Percentiles rank a stretch among this genome's conserved stretches.
Conservation (phyloP, 2,888 invertebrate species). For the Chorisops tibialis region DNA sequence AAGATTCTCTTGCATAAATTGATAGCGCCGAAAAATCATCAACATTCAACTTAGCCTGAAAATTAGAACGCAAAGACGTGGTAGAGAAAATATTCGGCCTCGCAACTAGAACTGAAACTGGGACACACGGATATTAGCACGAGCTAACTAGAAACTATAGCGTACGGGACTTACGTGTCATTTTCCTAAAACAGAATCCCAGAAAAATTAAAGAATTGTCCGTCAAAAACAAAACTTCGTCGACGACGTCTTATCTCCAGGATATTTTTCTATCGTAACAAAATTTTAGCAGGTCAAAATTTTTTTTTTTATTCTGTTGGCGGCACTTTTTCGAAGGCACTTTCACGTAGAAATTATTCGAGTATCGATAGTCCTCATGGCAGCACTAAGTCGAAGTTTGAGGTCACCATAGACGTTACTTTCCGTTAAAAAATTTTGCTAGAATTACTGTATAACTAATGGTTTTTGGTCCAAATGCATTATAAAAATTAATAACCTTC, state of each 20-base stretch:
- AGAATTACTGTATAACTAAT: no score
- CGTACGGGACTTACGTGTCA: conserved; percentile 29
- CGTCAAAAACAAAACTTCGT: conserved; percentile 28
- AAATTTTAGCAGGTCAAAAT: conserved; percentile 3
- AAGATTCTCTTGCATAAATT: no score
- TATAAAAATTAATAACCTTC: no score
- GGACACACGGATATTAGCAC: no score
- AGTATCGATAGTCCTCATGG: no score
- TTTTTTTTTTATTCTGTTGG: not conserved
- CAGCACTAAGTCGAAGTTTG: no score
- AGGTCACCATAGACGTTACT: no score
- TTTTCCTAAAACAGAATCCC: conserved; percentile 26
- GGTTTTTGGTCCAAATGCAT: no score
- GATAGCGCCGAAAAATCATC: no score
- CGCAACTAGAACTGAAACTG: no score
- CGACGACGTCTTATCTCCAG: not conserved
- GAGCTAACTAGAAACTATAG: not conserved
- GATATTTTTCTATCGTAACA: conserved; percentile 7
- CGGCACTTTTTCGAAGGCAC: not conserved
- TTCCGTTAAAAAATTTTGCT: no score
- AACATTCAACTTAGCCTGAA: not conserved
- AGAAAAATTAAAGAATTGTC: conserved; percentile 29
- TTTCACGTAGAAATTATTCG: not conserved
- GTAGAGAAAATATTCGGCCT: not conserved
- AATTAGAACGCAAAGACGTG: not conserved